Evolutionary conservation across 1,140 invertebrate genomes (phyloP).

Genomic region (Drosophila subpulchrella): DNA sequence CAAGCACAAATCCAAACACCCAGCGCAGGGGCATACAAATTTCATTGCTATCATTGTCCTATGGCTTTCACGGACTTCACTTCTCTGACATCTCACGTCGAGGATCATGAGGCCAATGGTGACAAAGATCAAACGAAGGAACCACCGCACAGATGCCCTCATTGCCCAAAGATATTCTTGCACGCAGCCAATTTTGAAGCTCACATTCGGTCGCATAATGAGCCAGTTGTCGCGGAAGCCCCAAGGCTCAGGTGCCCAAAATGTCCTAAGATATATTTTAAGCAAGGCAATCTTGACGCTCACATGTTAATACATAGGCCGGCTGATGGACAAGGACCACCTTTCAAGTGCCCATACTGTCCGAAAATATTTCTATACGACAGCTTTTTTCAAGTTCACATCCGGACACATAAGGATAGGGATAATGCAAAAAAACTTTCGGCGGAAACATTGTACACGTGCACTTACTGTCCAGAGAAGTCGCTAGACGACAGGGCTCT

Average conservation of each 20-base stretch:
- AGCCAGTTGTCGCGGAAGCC: not conserved
- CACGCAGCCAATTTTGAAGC: not conserved
- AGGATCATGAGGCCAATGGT: not conserved
- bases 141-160: not conserved
- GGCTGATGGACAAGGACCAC: not conserved
- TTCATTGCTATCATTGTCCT: not conserved
- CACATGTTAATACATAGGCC: not conserved
- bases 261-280: not conserved
- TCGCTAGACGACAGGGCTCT: too few species aligned
- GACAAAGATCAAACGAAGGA: too few species aligned
- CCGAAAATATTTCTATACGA: not conserved
- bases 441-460: not conserved
- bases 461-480: not conserved
- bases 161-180: not conserved
- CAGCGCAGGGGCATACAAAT: not conserved
- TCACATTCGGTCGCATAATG: not conserved
- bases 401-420: not conserved
- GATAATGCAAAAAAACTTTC: not conserved
- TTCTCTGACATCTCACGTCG: not conserved
- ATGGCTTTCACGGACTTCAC: not conserved
- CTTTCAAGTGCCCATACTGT: not conserved
- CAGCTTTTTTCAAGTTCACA: not conserved
- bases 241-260: not conserved
- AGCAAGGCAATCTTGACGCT: not conserved
- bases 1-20: not conserved